Evolutionary conservation across 2,888 invertebrate genomes (phyloP), one percentile per base, ranked within the genome.

Genomic region (Tryphoninae sp.): DNA sequence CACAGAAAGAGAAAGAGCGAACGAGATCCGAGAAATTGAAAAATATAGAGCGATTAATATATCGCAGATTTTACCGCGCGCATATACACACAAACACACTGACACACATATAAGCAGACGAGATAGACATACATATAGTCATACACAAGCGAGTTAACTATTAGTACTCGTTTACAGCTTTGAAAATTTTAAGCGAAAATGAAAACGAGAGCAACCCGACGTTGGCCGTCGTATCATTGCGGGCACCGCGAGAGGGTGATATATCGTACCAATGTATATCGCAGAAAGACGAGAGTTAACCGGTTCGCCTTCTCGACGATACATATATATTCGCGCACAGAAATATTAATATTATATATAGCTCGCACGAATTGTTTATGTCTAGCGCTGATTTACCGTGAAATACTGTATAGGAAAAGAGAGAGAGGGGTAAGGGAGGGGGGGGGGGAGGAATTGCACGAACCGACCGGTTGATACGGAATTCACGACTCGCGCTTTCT

Each of bases 21-120:
- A 55, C 65, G 59, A 78, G 72, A 53, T 61, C 64, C 26, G 76
- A 69, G 53, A 67, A 67, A 72, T 80, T 67, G 72, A 72, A 65
- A 80, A 72, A 67, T 61, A 65, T 55, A 58, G 53, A 53, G 26
- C 67, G 67, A 68, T 78, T 73, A 61, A 74, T 69, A 51, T 68
- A 65, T 78, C 65, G 22, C 49, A 13, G 42, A 65, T 33, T 67
- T 42, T 67, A 23, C 40, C 9, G n/a, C 16, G 42, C 45, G 23
- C 42, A 2, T 40, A 22, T 19, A 40, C 2, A 19, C 42, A 42
- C 51, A 2, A 33, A 42, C 51, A 2, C 6, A 33, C 33, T 33
- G 33, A 33, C 33, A 6, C 4, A 6, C 33, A 33, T 33, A 33
- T 33, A 33, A 7, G 6, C 6, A 33, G 4, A n/a, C 64, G 64